Evolutionary conservation across 2,113 vertebrate species (phyloP), one percentile per base, ranked within the genome.

Genomic region (Oceanites oceanicus): DNA sequence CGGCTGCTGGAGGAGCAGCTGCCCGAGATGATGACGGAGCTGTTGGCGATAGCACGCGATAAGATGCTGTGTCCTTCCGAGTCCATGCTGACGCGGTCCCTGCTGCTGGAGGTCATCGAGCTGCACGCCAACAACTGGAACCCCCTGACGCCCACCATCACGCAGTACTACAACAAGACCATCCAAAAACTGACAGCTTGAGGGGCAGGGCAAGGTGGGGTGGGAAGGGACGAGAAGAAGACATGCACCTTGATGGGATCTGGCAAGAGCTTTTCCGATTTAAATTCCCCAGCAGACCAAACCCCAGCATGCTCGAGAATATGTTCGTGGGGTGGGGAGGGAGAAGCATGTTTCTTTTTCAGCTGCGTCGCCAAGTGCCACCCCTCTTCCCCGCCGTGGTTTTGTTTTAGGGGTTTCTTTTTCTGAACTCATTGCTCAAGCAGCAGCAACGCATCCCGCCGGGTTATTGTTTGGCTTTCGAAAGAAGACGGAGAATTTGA

Each of bases 61-160:
- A 99, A 99, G 98, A 99, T 99, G 99, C 98, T 99, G 73, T 99
- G 99, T 94, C 99, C 99, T 38, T 98, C 98, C 0, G 99, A 99
- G 96, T 99, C 99, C 17, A 99, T 98, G 98, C 98, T 99, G 97
- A 99, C 99, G 0, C 97, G 99, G 86, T 99, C 99, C 13, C 98
- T 99, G 86, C 99, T 99, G 88, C 99, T 99, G 97, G 99, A 99
- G 98, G 99, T 99, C 98, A 99, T 99, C 4, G 99, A 99, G 98
- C 98, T 99, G 93, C 99, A 99, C 1, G 99, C 99, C 94, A 99
- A 99, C 97, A 99, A 97, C 98, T 99, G 99, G 99, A 99, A 98
- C 98, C 99, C 99, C 62, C 98, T 99, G 97, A 99, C 98, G 7
- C 99, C 99, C 49, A 98, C 99, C 96, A 99, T 99, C 98, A 99